A percentile compares a stretch with the other conserved stretches of the same genome.
Conservation (phyloP, 2,113 vertebrate species). For the Cavia porcellus region DNA sequence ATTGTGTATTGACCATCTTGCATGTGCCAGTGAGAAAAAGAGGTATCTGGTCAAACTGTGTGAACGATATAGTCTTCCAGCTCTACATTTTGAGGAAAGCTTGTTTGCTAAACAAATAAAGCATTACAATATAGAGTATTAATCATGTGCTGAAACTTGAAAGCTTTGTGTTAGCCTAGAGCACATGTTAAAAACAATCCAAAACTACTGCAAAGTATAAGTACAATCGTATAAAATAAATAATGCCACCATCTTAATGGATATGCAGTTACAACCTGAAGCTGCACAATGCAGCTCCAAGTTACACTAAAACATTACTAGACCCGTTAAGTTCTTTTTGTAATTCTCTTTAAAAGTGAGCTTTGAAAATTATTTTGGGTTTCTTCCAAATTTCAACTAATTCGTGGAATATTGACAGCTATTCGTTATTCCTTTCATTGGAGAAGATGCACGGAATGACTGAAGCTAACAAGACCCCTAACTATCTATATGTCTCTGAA, state of each 20-base stretch:
- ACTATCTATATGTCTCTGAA: background rate
- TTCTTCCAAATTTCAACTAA: background rate
- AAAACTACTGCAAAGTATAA: conserved; percentile 29
- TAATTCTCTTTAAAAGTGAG: conserved; percentile 12
- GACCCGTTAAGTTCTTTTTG: background rate
- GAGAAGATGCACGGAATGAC: background rate
- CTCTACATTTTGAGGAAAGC: background rate
- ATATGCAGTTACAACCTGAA: background rate
- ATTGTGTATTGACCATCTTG: background rate
- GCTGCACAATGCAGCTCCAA: background rate
- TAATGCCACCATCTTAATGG: background rate
- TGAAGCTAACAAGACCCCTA: background rate
- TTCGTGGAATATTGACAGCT: conserved; percentile 31
- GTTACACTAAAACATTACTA: conserved; percentile 32
- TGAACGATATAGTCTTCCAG: background rate
- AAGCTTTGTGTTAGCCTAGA: conserved; percentile 24
- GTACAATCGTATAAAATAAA: background rate
- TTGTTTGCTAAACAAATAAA: conserved; percentile 50
- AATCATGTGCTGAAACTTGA: conserved; percentile 16
- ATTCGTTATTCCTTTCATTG: background rate
- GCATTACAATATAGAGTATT: conserved; percentile 2
- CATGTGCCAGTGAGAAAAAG: background rate
- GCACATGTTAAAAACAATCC: background rate
- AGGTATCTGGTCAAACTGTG: background rate
- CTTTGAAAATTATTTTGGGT: conserved; percentile 49